Base-by-base conservation (phyloP, 2,113 vertebrate genomes). In the Vulpes lagopus region DNA sequence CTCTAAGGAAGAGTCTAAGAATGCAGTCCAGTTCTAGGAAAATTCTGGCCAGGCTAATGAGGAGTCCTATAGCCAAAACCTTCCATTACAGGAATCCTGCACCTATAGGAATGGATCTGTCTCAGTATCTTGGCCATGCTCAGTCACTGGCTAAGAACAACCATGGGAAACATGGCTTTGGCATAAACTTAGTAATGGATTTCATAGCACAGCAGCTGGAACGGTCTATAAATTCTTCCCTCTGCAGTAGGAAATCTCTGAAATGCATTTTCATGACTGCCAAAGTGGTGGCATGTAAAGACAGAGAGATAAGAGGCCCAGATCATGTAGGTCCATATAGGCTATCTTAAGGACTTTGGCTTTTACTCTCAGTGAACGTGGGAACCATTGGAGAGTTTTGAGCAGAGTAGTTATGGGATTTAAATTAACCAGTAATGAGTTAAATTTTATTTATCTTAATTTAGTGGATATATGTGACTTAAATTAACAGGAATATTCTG, bases 341-440 rank as follows among this genome's bases (percentile, higher is more conserved):
- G 17, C 19, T 35, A 91, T 82, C 27, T 38, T 20, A 91, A 79
- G 55, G 57, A 79, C 55, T 88, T 71, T 83, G 35, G 20, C 11
- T 89, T 94, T 84, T 80, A 78, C 14, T 94, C 73, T 94, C 60
- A 78, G 10, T 85, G 32, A 69, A 69, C 38, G 76, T 78, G 83
- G 20, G 60, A 91, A 92, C 22, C 27, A 30, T 32, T 67, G 27
- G 17, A 90, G 65, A 73, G 32, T 64, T 95, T 27, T 76, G n/a
- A 89, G 23, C 8, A 69, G 51, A 30, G 64, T 4, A 84, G 49
- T n/a, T 69, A 62, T 95, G 87, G 86, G 19, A 62, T 90, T 69
- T 69, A 57, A 81, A 69, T 57, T 82, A 71, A 57, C 25, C 12
- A 82, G 35, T 22, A 25, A 83, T 38, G 11, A 59, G 43, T 82